Conservation (phyloP, 2,888 invertebrate genomes). For the Campaea margaritaria region DNA sequence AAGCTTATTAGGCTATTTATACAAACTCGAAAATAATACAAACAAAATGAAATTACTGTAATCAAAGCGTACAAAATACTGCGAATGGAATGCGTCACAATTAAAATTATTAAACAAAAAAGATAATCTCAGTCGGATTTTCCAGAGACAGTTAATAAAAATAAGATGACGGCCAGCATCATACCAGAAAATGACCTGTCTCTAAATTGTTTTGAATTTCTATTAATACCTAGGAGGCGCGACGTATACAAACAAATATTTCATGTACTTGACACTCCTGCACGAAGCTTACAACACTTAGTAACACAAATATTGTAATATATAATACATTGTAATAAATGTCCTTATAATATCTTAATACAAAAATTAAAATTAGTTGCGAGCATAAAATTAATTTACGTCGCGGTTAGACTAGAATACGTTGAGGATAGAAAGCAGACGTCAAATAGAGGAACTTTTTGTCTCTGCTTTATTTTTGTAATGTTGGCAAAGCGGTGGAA, state of each 20-base stretch:
- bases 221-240: constrained; percentile 73
- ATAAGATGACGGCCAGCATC: constrained; percentile 70
- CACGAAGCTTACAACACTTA: constrained; percentile 77
- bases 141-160: constrained; percentile 58
- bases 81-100: constrained; percentile 79
- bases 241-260: constrained; percentile 62
- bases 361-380: constrained; percentile 80
- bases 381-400: constrained; percentile 74
- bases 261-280: constrained; percentile 76
- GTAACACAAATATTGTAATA: constrained; percentile 73
- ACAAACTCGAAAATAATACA: constrained; percentile 57
- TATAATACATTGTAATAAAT: constrained; percentile 67
- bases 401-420: constrained; percentile 83
- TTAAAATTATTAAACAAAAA: constrained; percentile 56
- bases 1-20: constrained; percentile 54
- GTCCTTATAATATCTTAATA: constrained; percentile 73
- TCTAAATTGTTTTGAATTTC: constrained; percentile 46
- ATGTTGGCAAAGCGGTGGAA: constrained; percentile 67
- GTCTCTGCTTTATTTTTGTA: constrained; percentile 59
- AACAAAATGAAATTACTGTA: constrained; percentile 41
- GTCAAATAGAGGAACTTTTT: constrained; percentile 72
- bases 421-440: constrained; percentile 84
- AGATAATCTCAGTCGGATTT: constrained; percentile 65
- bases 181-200: constrained; percentile 56
- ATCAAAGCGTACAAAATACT: constrained; percentile 46